phyloP scores from a whole-genome alignment of 2,113 vertebrate species.

The rat (Rattus norvegicus) region DNA sequence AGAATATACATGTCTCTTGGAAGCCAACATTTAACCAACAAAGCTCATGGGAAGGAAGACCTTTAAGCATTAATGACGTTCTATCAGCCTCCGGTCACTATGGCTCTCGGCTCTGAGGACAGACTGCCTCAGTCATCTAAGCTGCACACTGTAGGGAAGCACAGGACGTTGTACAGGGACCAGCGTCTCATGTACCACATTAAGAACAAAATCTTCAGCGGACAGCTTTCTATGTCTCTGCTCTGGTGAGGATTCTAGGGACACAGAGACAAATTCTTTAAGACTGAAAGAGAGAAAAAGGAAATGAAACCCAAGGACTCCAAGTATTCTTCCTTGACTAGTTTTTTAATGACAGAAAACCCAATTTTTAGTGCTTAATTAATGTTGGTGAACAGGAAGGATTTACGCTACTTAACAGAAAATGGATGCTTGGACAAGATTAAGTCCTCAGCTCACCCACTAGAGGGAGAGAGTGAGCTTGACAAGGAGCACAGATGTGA shows the following conservation, averaged over 20 bases:
- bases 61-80: no score
- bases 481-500: neutral
- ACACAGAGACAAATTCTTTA: neutral
- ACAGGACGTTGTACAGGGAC: neutral
- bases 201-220: neutral
- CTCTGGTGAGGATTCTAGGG: neutral
- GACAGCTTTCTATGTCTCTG: neutral
- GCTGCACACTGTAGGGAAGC: neutral
- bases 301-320: neutral
- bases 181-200: neutral
- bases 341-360: neutral
- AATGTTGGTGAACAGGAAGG: neutral
- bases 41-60: neutral
- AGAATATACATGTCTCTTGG: constrained; percentile 7
- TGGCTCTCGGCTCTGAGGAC: no score
- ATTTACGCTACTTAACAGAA: no score
- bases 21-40: neutral
- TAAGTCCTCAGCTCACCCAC: neutral
- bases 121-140: neutral
- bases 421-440: neutral
- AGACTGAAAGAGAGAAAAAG: neutral
- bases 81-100: neutral
- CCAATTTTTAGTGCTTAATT: neutral
- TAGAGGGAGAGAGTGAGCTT: constrained; percentile 81
- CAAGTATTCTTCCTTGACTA: neutral